Evolutionary conservation across 2,888 invertebrate genomes (phyloP).

Genomic region (Tetramorium bicarinatum): DNA sequence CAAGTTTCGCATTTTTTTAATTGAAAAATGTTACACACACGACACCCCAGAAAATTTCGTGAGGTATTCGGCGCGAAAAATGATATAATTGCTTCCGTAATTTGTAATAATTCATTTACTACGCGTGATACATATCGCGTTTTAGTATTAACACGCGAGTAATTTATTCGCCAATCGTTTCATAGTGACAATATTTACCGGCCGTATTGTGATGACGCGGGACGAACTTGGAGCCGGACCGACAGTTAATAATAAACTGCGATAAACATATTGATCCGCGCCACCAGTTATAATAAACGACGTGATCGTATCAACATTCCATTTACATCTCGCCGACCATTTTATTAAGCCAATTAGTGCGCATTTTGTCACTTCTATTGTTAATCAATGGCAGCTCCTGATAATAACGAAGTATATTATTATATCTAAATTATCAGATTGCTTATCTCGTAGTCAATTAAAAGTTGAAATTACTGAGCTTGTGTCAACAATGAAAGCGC

Average conservation of each 20-base stretch:
- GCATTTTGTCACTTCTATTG: slow-evolving; percentile 53
- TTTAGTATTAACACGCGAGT: slow-evolving; percentile 63
- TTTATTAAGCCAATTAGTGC: slow-evolving; percentile 61
- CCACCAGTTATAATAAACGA: slow-evolving; percentile 32
- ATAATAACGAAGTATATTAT: slow-evolving; percentile 17
- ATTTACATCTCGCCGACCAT: slow-evolving; percentile 57
- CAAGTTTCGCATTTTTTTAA: neutral
- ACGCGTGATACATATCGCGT: slow-evolving; percentile 39
- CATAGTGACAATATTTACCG: slow-evolving; percentile 56
- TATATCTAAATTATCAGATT: slow-evolving; percentile 21
- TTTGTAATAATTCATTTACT: slow-evolving; percentile 66
- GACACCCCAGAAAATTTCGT: neutral
- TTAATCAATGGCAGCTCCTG: slow-evolving; percentile 18
- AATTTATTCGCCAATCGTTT: slow-evolving; percentile 69
- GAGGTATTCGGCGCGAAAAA: neutral
- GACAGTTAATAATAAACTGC: slow-evolving; percentile 69
- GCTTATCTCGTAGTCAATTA: slow-evolving; percentile 24
- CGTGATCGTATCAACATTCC: slow-evolving; percentile 20
- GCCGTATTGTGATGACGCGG: slow-evolving; percentile 64
- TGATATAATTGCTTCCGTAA: slow-evolving; percentile 8
- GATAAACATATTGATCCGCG: slow-evolving; percentile 61
- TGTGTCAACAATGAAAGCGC: neutral
- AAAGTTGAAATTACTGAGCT: slow-evolving; percentile 2
- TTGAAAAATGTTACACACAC: neutral
- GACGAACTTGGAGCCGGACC: slow-evolving; percentile 38